Conservation (phyloP, 2,113 vertebrate genomes). For the Deroptyus accipitrinus region DNA sequence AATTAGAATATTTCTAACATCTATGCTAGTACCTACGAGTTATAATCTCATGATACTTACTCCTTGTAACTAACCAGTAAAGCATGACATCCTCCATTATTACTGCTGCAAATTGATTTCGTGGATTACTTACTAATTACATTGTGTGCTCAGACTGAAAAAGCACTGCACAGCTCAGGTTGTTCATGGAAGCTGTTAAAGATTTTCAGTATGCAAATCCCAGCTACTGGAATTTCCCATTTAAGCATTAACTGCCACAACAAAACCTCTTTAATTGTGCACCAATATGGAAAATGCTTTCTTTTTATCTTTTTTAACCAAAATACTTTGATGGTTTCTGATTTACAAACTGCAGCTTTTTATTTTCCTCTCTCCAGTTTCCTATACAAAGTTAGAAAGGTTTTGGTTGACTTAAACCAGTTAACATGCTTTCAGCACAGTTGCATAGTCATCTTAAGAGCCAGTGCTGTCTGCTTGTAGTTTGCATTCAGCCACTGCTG, state of each 20-base stretch:
- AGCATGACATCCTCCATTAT: not conserved
- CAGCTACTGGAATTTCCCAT: not conserved
- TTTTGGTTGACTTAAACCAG: not conserved
- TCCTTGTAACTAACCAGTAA: too few species aligned
- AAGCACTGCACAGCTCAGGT: not conserved
- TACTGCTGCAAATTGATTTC: conserved; percentile 11
- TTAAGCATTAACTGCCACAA: not conserved
- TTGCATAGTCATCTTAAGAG: not conserved
- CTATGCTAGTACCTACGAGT: not conserved
- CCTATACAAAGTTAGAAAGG: not conserved
- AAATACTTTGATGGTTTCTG: not conserved
- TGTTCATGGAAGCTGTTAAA: not conserved
- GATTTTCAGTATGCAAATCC: not conserved
- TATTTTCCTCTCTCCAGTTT: not conserved
- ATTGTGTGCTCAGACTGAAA: not conserved
- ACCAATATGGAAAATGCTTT: rapidly evolving
- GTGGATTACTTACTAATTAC: conserved; percentile 6
- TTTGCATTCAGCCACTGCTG: not conserved
- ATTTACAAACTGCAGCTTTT: not conserved
- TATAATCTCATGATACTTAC: not conserved
- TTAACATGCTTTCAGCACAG: not conserved
- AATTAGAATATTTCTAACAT: not conserved
- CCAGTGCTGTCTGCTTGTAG: not conserved
- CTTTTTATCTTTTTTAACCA: not conserved
- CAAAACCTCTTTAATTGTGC: not conserved